Percentiles rank a stretch among this genome's conserved stretches.
Conservation (phyloP, 2,888 invertebrate genomes). For the Julus scanicus region DNA sequence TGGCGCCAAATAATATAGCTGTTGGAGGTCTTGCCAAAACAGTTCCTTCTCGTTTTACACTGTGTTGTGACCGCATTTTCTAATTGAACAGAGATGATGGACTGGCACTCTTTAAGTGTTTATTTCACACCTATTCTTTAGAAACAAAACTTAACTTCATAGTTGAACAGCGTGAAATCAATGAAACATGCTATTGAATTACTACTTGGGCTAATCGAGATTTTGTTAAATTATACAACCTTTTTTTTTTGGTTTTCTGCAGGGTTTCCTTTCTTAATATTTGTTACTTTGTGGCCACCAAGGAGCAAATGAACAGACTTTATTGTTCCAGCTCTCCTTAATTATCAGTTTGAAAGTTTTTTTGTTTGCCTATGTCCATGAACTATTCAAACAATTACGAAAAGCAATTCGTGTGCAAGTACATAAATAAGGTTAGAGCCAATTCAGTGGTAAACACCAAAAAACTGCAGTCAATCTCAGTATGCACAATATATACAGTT, state of each 20-base stretch:
- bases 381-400: slow-evolving; percentile 4
- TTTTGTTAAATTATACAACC: not conserved
- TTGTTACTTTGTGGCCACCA: not conserved
- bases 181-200: not conserved
- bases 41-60: not conserved
- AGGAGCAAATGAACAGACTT: not conserved
- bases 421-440: too few species aligned
- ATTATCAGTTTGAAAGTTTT: not conserved
- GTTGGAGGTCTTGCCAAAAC: slow-evolving; percentile 16
- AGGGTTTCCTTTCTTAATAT: not conserved
- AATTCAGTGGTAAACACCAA: not conserved
- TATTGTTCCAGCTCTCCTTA: not conserved
- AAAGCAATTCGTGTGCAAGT: not conserved
- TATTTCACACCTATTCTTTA: not conserved
- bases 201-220: not conserved
- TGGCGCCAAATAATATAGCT: not conserved
- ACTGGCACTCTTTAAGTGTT: not conserved
- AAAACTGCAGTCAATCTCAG: not conserved
- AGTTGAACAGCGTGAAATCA: not conserved
- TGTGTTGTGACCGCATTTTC: not conserved
- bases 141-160: not conserved
- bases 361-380: not conserved
- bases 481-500: not conserved
- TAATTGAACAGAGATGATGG: slow-evolving; percentile 19
- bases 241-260: not conserved